phyloP scores from a whole-genome alignment of 2,113 vertebrate genomes.

The Pholis gunnellus region DNA sequence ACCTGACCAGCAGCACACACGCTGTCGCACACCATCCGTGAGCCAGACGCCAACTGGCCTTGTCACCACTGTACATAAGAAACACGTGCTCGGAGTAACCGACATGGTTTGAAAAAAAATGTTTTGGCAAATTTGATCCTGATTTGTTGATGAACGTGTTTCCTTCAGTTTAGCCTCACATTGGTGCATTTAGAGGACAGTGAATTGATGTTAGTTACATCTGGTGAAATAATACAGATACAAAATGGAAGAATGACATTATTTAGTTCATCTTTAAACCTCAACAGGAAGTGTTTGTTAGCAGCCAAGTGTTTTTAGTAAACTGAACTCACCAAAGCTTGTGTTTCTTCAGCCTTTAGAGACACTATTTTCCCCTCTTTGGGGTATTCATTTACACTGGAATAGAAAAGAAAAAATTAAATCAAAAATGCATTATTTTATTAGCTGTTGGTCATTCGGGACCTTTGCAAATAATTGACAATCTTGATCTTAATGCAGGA shows the following conservation, averaged over 20 bases:
- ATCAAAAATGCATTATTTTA: background rate
- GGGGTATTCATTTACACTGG: background rate
- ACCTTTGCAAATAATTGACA: background rate
- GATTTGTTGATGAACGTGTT: conserved; percentile 15
- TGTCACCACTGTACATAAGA: conserved; percentile 59
- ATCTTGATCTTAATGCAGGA: background rate
- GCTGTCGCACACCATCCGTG: conserved; percentile 45
- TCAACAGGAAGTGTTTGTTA: background rate
- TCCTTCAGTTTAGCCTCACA: background rate
- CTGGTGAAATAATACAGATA: background rate
- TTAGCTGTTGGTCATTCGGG: background rate
- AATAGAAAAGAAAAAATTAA: background rate
- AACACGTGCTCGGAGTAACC: conserved; percentile 36
- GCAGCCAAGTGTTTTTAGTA: background rate
- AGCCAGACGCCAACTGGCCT: conserved; percentile 67
- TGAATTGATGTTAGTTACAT: background rate
- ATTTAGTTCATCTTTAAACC: background rate
- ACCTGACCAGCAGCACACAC: conserved; percentile 63
- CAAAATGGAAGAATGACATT: background rate
- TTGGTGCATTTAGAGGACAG: background rate
- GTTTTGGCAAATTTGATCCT: background rate
- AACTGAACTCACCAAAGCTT: background rate
- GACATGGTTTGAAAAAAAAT: background rate
- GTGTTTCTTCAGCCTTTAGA: background rate
- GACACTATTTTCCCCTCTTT: background rate